Evolutionary conservation across 2,797 vertebrate species (phyloP).

Genomic region (Cyclopterus lumpus): DNA sequence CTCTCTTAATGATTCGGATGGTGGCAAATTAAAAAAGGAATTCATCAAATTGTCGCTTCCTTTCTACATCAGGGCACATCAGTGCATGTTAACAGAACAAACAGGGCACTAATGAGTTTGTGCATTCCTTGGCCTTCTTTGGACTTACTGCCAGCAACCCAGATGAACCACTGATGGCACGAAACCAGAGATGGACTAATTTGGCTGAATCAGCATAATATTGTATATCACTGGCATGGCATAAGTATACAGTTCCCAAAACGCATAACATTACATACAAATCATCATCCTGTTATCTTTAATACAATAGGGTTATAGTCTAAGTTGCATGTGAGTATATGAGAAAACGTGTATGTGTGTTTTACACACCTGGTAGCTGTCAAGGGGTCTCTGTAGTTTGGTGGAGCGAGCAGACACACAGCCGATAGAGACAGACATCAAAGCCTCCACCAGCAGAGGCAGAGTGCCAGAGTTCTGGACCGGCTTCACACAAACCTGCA

Average conservation of each 20-base stretch:
- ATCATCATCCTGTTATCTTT: not conserved
- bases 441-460: constrained; percentile 95
- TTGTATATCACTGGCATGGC: constrained; percentile 24
- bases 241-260: constrained; percentile 43
- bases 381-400: constrained; percentile 94
- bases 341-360: not conserved
- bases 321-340: not conserved
- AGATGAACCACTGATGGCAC: constrained; percentile 37
- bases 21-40: not conserved
- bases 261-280: constrained; percentile 4
- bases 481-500: constrained; percentile 92
- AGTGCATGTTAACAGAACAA: constrained; percentile 20
- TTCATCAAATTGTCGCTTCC: not conserved
- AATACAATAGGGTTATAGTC: not conserved
- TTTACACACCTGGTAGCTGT: constrained; percentile 96
- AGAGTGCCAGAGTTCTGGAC: constrained; percentile 95
- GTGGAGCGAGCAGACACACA: constrained; percentile 93
- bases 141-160: constrained; percentile 40
- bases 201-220: constrained; percentile 42
- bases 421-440: constrained; percentile 93
- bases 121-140: constrained; percentile 41
- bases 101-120: constrained; percentile 32
- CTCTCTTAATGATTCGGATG: not conserved
- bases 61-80: constrained; percentile 22
- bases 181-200: constrained; percentile 38